These are phyloP conservation scores for Opisthocomus hoazin DNA, from an alignment of 2,113 vertebrate genomes.

Conservation along the genomic window DNA sequence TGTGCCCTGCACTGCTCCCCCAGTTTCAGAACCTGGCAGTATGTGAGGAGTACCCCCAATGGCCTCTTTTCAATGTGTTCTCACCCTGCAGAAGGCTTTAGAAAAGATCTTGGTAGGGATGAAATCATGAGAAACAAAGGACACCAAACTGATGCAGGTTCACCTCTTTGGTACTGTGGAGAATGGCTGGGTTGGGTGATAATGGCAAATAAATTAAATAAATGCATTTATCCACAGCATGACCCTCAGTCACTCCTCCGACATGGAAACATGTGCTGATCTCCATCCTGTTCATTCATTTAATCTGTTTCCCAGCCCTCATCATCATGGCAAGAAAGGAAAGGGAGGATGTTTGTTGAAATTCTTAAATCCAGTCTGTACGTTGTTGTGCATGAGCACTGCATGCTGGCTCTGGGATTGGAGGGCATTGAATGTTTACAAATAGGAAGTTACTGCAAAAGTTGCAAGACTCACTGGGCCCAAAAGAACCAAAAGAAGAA, in stretches of 20 bases:
- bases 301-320: not conserved
- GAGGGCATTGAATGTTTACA: not conserved
- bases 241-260: not conserved
- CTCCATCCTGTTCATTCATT: not conserved
- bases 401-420: not conserved
- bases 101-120: not conserved
- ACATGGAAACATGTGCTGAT: not conserved
- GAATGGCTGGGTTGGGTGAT: not conserved
- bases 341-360: not conserved
- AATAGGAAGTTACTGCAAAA: not conserved
- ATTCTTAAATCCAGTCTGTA: not conserved
- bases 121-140: not conserved
- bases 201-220: not conserved
- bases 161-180: not conserved
- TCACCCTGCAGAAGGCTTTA: not conserved
- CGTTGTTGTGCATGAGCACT: not conserved
- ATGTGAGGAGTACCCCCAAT: accelerated
- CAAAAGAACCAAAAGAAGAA: not conserved
- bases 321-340: not conserved
- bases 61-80: accelerated
- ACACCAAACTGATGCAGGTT: not conserved
- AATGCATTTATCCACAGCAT: not conserved
- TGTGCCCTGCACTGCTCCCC: accelerated
- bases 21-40: not conserved
- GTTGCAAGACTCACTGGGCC: not conserved